Evolutionary conservation across 2,113 vertebrate species (phyloP), one percentile per base, ranked within the genome.

Genomic region (Emydura subglobosa): DNA sequence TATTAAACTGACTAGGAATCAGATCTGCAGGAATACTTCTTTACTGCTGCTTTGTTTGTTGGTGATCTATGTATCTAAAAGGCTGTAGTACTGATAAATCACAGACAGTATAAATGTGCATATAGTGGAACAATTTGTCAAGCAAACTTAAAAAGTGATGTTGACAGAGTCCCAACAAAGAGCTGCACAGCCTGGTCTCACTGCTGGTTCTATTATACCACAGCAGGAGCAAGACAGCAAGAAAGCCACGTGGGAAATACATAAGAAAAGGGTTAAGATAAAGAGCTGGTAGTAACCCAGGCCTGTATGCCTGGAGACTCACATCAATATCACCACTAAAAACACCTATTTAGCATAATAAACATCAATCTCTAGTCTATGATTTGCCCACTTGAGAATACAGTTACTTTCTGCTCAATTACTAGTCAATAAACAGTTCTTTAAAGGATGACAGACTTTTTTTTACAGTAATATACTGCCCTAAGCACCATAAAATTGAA

Each of bases 391-490:
- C 34, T 44, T 50, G 19, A 89, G 29, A 12, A 87, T 87, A 76
- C 50, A 80, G 31, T 83, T 89, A 68, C 21, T 92, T 39, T 82
- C 51, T 79, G 13, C 84, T 89, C 29, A 94, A 50, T 83, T 94
- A 79, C 22, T 68, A 95, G 86, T 55, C 85, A 94, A 79, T 6
- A 88, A n/a, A 49, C 34, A 53, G 44, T 50, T 82, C 21, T 88
- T 86, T 34, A 72, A 92, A 82, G 3, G 61, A 83, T 85, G 68
- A 53, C 65, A 42, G 17, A 5, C 5, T 91, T 84, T 92, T 93
- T 47, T 78, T 95, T 68, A 83, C 79, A 42, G 21, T 57, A 55
- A 86, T 85, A 86, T 81, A 86, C 65, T 85, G 50, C 39, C 27
- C 31, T 82, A 13, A 54, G 39, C 68, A 44, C 22, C 53, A 50